Base-by-base conservation (phyloP, 2,888 invertebrate genomes). In the Drosophila phalerata region DNA sequence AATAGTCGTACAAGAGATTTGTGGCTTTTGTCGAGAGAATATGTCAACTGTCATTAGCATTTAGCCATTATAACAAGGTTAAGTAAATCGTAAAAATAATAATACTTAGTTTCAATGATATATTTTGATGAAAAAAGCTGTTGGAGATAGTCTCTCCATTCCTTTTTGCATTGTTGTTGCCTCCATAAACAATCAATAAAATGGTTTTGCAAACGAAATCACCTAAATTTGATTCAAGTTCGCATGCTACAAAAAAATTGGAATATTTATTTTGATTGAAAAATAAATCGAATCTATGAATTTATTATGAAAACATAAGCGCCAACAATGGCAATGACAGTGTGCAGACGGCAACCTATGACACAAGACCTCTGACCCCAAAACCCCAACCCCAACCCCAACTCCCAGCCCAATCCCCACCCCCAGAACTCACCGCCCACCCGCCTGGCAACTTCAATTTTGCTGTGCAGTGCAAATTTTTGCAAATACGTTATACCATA, bases 281-380 rank as follows among this genome's bases (percentile, higher is more conserved):
- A 90, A 87, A 90, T 90, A 89, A 89, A 89, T 90, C 85, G 89
- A 90, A 88, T 90, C 85, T 90, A 85, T 90, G 87, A 90, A 90
- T 84, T 87, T 90, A 84, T 89, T 90, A 88, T 85, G 81, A 89
- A 84, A 89, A 80, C 81, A 85, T 81, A 79, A 79, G 76, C 78
- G 70, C 42, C 81, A 87, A 77, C 83, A 88, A 81, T 83, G 66
- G 49, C 84, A 61, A 45, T 55, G 80, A 75, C 79, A 75, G 43
- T 73, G 43, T 67, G 77, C n/a, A 30, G 37, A 62, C 63, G 55
- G 45, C 52, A 62, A 43, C 38, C 60, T 25, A 25, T 47, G 25
- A 17, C 32, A 37, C 9, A 15, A 17, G 37, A 17, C 47, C 10
- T 22, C 56, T 25, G 5, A 30, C 8, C 28, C 38, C 13, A n/a